Evolutionary conservation across 2,797 vertebrate species (phyloP), one percentile per base, ranked within the genome.

Genomic region (Poecilia picta): DNA sequence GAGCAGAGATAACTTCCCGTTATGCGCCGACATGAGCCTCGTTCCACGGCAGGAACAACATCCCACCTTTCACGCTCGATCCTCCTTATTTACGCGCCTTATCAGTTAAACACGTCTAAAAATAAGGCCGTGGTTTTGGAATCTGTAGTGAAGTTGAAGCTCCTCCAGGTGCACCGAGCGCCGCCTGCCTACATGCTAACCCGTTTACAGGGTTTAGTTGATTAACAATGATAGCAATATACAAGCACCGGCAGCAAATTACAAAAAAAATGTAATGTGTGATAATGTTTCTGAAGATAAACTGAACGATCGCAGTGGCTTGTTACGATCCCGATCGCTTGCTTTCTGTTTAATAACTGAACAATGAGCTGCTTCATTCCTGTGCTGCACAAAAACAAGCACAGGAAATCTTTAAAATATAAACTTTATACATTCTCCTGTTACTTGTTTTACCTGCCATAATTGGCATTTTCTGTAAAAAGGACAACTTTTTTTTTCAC

Each of bases 121-220:
- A 87, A 88, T 89, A 87, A 86, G 73, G 66, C 39, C 78, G 88
- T 68, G 88, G 89, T 89, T 91, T 88, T 71, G 75, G 73, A 80
- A 74, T 76, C 74, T 59, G 75, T 71, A 78, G 83, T 59, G 28
- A 47, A 74, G 72, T 71, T 78, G 70, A 72, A 82, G 80, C 81
- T 33, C 82, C 73, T 73, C 41, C 73, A 66, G 74, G 75, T 78
- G 76, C 70, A 62, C 51, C 25, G 12, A 46, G 68, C 68, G 15
- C 68, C 12, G 68, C 15, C 64, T 64, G 31, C n/a, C 71, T 76
- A 53, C 62, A 11, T 51, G 2, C 28, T 45, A 36, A 66, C 31
- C 71, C 43, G 62, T 47, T 57, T 71, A n/a, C 39, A 33, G 68
- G 15, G 41, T 45, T 79, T 51, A 18, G 57, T 41, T 31, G 43